Evolutionary conservation across 2,888 invertebrate species (phyloP).

Genomic region (Limenitis camilla): DNA sequence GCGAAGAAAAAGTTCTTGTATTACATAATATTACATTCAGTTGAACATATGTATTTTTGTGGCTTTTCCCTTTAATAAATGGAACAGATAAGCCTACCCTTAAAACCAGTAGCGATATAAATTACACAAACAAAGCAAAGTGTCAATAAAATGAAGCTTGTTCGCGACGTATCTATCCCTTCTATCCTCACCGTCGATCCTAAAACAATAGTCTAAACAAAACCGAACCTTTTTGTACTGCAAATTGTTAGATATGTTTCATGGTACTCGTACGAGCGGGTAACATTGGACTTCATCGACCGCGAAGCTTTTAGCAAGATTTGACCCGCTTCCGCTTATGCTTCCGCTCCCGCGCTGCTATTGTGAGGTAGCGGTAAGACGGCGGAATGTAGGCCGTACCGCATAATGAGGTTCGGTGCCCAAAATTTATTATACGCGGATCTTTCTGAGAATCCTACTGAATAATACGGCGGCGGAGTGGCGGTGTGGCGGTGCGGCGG

Average conservation of each 20-base stretch:
- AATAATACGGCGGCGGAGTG: slow-evolving; percentile 51
- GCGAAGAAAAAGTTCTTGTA: too few relatives aligned
- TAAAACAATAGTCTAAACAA: slow-evolving; percentile 53
- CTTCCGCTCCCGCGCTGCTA: too few relatives aligned
- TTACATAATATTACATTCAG: too few relatives aligned
- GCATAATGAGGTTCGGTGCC: slow-evolving; percentile 56
- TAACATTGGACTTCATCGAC: slow-evolving; percentile 52
- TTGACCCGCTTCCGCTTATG: slow-evolving; percentile 49
- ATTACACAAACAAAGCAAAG: not conserved
- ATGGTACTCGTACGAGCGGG: not conserved
- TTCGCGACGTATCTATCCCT: not conserved
- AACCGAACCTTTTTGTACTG: slow-evolving; percentile 42
- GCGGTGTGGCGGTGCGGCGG: slow-evolving; percentile 53
- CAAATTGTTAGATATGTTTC: slow-evolving; percentile 33
- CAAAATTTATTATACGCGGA: slow-evolving; percentile 56
- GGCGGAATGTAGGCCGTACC: slow-evolving; percentile 67
- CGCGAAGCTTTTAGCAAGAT: slow-evolving; percentile 10
- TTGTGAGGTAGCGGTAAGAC: slow-evolving; percentile 26
- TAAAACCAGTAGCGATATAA: not conserved
- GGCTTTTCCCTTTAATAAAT: too few relatives aligned
- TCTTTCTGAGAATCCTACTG: slow-evolving; percentile 64
- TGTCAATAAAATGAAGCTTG: not conserved
- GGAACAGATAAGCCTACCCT: too few relatives aligned
- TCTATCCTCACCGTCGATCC: not conserved
- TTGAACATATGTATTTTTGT: too few relatives aligned